phyloP scores from a whole-genome alignment of 2,113 vertebrate genomes.

The Zosterops lateralis region DNA sequence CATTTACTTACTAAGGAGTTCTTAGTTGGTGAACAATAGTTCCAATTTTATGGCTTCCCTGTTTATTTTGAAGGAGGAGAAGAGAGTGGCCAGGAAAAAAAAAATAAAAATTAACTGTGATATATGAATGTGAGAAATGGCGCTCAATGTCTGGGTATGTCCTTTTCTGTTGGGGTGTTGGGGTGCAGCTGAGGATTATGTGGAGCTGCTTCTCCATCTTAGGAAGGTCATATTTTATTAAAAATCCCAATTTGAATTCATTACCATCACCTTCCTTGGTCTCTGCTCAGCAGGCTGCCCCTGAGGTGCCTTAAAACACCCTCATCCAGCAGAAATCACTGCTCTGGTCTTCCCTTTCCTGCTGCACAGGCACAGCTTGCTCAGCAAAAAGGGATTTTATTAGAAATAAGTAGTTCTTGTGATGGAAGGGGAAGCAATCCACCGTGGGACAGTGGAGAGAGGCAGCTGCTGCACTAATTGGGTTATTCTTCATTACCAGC shows the following conservation, averaged over 20 bases:
- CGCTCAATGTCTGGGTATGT: accelerated
- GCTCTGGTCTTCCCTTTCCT: neutral
- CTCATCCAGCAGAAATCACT: accelerated
- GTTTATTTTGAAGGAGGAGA: neutral
- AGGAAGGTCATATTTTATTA: neutral
- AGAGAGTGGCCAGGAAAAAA: neutral
- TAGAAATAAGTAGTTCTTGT: neutral
- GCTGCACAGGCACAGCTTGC: neutral
- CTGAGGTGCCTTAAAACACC: neutral
- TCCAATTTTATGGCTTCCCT: neutral
- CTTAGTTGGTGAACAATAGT: neutral
- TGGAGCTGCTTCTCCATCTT: neutral
- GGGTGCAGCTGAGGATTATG: neutral
- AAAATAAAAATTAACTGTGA: neutral
- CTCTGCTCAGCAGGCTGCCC: neutral
- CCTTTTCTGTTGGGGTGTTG: neutral
- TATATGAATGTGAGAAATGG: neutral
- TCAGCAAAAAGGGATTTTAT: neutral
- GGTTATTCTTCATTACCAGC: neutral
- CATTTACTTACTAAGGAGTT: neutral
- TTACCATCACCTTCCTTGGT: neutral
- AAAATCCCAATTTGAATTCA: neutral
- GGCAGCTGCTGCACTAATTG: neutral
- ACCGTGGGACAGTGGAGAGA: neutral
- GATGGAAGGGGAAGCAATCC: neutral